phyloP scores from a whole-genome alignment of 2,113 vertebrate genomes.

The Puntigrus tetrazona region DNA sequence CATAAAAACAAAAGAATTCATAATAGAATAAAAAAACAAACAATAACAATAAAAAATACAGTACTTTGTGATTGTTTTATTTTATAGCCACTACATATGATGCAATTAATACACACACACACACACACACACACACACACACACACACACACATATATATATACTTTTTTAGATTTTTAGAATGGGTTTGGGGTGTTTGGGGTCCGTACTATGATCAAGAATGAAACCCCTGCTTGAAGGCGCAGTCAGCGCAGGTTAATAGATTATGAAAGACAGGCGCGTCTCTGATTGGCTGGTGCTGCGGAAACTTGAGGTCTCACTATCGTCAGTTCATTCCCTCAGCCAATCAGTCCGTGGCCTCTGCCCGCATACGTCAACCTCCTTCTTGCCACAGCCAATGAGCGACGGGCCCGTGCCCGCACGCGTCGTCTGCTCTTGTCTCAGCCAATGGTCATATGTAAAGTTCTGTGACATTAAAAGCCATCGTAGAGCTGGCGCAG shows the following conservation, averaged over 20 bases:
- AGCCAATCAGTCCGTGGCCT: slow-evolving; percentile 66
- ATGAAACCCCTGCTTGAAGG: too few species aligned
- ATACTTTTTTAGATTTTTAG: too few species aligned
- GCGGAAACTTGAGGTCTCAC: slow-evolving; percentile 70
- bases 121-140: too few species aligned
- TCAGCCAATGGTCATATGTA: slow-evolving; percentile 65
- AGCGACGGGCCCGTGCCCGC: neutral
- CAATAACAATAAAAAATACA: too few species aligned
- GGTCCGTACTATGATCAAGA: too few species aligned
- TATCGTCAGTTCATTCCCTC: slow-evolving; percentile 76
- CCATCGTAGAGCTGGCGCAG: slow-evolving; percentile 54
- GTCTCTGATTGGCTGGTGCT: slow-evolving; percentile 67
- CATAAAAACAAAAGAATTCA: too few species aligned
- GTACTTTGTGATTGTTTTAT: too few species aligned
- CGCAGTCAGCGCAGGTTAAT: neutral
- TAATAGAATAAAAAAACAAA: too few species aligned
- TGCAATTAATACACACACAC: too few species aligned
- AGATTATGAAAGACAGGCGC: slow-evolving; percentile 55
- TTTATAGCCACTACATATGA: too few species aligned
- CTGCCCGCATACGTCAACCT: slow-evolving; percentile 59
- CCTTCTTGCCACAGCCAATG: slow-evolving; percentile 67
- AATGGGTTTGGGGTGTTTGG: too few species aligned
- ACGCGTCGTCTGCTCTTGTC: slow-evolving; percentile 61
- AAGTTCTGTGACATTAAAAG: slow-evolving; percentile 59
- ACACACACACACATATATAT: too few species aligned